Evolutionary conservation across 2,888 invertebrate genomes (phyloP), one percentile per base, ranked within the genome.

Genomic region (Tethea ocularis): DNA sequence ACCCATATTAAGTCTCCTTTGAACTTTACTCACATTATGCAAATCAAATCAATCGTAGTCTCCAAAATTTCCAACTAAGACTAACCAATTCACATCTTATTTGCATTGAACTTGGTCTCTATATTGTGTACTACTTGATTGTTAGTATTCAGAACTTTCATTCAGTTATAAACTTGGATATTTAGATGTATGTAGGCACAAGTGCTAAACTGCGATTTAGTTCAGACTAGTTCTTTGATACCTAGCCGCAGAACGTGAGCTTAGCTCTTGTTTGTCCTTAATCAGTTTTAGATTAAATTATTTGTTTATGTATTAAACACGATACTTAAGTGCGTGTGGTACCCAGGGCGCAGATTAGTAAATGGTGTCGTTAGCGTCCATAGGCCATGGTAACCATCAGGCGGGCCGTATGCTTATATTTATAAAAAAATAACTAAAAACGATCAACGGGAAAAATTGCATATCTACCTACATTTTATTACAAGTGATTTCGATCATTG

Each of bases 201-300:
- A 71, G 72, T 71, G 68, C 69, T 66, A 65, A 69, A 69, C 69
- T 69, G 66, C 71, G 67, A 69, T 72, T 72, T n/a, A 78, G 76
- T 61, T 64, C 41, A 56, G 58, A 72, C 73, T 77, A 74, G 71
- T 69, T 67, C 61, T n/a, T n/a, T n/a, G n/a, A 46, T 57, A 63
- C 20, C 54, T 38, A 51, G 69, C 73, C 73, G 71, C 78, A 78
- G 77, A 70, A 68, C 74, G 71, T 67, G 64, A 61, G 57, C 62
- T 26, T 63, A 66, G 66, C 64, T n/a, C n/a, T n/a, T 66, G 69
- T 63, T 58, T 63, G 29, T 62, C 59, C 56, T 69, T 72, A 72
- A 77, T 76, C 73, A 68, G 78, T 79, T 77, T 68, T 62, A 5
- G 8, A 5, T n/a, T 8, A 8, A 2, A 13, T 46, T 15, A 6